These are phyloP conservation scores for Oreocharis arfaki DNA, from an alignment of 2,113 vertebrate genomes.

Conservation along the genomic window DNA sequence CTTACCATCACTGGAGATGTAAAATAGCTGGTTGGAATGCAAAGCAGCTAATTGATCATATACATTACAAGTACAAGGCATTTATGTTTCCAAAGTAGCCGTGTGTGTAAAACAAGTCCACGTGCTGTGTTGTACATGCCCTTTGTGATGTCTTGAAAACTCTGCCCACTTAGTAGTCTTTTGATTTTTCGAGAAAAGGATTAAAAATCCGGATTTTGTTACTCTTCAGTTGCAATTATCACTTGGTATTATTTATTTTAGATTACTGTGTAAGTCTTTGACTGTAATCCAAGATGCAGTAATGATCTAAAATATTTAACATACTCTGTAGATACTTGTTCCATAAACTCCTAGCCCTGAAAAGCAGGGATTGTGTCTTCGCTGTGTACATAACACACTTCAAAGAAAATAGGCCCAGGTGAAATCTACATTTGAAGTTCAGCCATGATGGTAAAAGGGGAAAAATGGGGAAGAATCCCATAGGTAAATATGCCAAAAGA, in stretches of 20 bases:
- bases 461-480: slow-evolving; percentile 44
- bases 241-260: background rate
- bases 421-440: slow-evolving; percentile 59
- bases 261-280: slow-evolving; percentile 18
- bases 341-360: slow-evolving; percentile 27
- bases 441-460: slow-evolving; percentile 47
- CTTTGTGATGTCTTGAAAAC: background rate
- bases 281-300: slow-evolving; percentile 19
- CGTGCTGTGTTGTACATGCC: background rate
- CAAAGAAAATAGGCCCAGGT: slow-evolving; percentile 33
- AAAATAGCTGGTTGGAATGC: slow-evolving; percentile 27
- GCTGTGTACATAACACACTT: slow-evolving; percentile 56
- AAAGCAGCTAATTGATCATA: slow-evolving; percentile 40
- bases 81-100: background rate
- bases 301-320: slow-evolving; percentile 48
- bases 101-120: background rate
- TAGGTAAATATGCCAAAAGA: slow-evolving; percentile 6
- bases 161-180: background rate
- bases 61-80: background rate
- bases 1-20: background rate
- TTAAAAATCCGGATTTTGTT: background rate
- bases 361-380: slow-evolving; percentile 44
- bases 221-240: background rate
- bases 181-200: background rate
- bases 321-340: slow-evolving; percentile 54